A percentile compares a stretch with the other conserved stretches of the same genome.
Conservation (phyloP, 1,140 invertebrate genomes). For the Galleria mellonella region DNA sequence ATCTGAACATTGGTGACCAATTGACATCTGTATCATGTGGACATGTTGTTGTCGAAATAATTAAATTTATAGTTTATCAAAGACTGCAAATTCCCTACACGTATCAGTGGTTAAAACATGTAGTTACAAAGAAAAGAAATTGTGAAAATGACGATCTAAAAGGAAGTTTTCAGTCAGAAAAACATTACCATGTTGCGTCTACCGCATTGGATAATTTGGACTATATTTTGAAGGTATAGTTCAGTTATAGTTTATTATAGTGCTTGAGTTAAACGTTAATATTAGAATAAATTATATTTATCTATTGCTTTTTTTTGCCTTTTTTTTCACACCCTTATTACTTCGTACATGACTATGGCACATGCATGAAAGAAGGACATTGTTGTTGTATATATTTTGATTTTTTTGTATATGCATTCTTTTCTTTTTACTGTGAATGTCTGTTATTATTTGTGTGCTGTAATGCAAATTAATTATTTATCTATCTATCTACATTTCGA, state of each 20-base stretch:
- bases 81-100: slow-evolving; percentile 67
- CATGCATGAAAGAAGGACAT: no score
- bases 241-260: no score
- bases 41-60: slow-evolving; percentile 60
- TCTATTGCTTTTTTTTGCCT: no score
- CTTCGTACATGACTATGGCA: no score
- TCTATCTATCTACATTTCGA: no score
- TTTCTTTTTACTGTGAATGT: not conserved
- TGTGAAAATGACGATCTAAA: slow-evolving; percentile 25
- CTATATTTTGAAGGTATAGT: slow-evolving; percentile 59
- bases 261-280: no score
- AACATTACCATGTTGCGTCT: slow-evolving; percentile 57
- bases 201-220: slow-evolving; percentile 60
- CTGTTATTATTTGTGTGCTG: not conserved
- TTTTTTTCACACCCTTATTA: no score
- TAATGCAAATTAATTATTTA: not conserved
- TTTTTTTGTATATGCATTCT: not conserved
- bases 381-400: not conserved
- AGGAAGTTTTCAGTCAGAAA: slow-evolving; percentile 57
- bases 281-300: no score
- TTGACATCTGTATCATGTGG: slow-evolving; percentile 63
- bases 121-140: slow-evolving; percentile 54
- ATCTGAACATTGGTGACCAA: slow-evolving; percentile 58
- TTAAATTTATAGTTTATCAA: slow-evolving; percentile 69
- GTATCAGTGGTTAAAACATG: slow-evolving; percentile 65